phyloP scores from a whole-genome alignment of 1,140 invertebrate species.

The Ectropis grisescens region DNA sequence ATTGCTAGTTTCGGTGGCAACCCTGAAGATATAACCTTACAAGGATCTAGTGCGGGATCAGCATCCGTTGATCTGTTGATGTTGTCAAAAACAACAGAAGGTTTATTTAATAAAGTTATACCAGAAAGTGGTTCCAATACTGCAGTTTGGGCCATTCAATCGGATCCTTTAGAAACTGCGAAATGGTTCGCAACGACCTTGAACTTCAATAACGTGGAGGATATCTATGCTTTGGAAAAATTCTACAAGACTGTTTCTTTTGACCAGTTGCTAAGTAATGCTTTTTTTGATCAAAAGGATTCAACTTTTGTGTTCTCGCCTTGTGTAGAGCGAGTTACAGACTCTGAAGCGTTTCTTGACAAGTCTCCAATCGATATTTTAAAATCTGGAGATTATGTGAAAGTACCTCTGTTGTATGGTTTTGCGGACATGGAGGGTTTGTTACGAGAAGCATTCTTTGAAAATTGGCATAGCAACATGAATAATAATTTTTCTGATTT shows the following conservation, averaged over 20 bases:
- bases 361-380: slow-evolving; percentile 11
- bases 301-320: slow-evolving; percentile 14
- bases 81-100: slow-evolving; percentile 15
- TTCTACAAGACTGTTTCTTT: slow-evolving; percentile 18
- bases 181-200: slow-evolving; percentile 9
- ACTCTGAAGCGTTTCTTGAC: slow-evolving; percentile 8
- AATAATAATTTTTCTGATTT: slow-evolving; percentile 18
- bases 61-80: slow-evolving; percentile 15
- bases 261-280: slow-evolving; percentile 1
- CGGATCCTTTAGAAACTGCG: slow-evolving; percentile 17
- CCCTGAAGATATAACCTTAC: slow-evolving; percentile 20
- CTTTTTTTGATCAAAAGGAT: slow-evolving; percentile 8
- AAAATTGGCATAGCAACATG: slow-evolving; percentile 13
- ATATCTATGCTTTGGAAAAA: slow-evolving; percentile 14
- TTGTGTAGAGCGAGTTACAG: slow-evolving; percentile 13
- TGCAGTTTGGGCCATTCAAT: slow-evolving; percentile 10
- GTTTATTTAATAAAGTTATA: slow-evolving; percentile 24
- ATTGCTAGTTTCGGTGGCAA: slow-evolving; percentile 25
- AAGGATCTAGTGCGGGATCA: slow-evolving; percentile 18
- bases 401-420: slow-evolving; percentile 6
- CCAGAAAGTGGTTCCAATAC: slow-evolving; percentile 16
- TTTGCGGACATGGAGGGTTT: slow-evolving; percentile 16
- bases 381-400: not conserved
- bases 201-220: slow-evolving; percentile 7
- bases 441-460: slow-evolving; percentile 1